These are phyloP conservation scores for Rhysida immarginata DNA, from an alignment of 1,140 invertebrate species.

Conservation along the genomic window DNA sequence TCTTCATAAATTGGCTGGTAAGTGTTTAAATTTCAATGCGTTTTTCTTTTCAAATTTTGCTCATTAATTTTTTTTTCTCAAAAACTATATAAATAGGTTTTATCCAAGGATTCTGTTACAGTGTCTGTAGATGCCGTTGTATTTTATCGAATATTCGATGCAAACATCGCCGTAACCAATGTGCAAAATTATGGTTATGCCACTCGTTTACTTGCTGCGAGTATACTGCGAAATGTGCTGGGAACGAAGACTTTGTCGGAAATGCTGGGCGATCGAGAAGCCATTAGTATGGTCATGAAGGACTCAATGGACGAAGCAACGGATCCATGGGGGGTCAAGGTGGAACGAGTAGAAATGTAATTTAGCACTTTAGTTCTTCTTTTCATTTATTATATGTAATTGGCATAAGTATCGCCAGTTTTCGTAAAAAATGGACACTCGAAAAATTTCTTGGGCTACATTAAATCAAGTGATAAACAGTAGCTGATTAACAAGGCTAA, in stretches of 20 bases:
- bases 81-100: too few relatives aligned
- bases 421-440: slow-evolving; percentile 32
- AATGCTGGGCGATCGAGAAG: slow-evolving; percentile 42
- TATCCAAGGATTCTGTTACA: slow-evolving; percentile 76
- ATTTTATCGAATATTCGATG: slow-evolving; percentile 76
- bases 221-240: slow-evolving; percentile 40
- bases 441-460: too few relatives aligned
- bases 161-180: slow-evolving; percentile 62
- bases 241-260: slow-evolving; percentile 43
- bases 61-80: slow-evolving; percentile 20
- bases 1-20: too few relatives aligned
- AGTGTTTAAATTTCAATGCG: too few relatives aligned
- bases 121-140: slow-evolving; percentile 84
- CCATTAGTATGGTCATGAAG: slow-evolving; percentile 36
- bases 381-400: slow-evolving; percentile 5
- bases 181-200: slow-evolving; percentile 49
- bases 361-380: slow-evolving; percentile 6
- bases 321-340: slow-evolving; percentile 47
- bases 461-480: too few relatives aligned
- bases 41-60: neutral
- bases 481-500: too few relatives aligned
- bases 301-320: slow-evolving; percentile 39
- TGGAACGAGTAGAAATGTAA: slow-evolving; percentile 44
- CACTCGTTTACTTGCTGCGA: slow-evolving; percentile 34
- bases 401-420: slow-evolving; percentile 22